These are phyloP conservation scores for Philypnodon macrostomus DNA, from an alignment of 2,797 vertebrate species.

Conservation along the genomic window DNA sequence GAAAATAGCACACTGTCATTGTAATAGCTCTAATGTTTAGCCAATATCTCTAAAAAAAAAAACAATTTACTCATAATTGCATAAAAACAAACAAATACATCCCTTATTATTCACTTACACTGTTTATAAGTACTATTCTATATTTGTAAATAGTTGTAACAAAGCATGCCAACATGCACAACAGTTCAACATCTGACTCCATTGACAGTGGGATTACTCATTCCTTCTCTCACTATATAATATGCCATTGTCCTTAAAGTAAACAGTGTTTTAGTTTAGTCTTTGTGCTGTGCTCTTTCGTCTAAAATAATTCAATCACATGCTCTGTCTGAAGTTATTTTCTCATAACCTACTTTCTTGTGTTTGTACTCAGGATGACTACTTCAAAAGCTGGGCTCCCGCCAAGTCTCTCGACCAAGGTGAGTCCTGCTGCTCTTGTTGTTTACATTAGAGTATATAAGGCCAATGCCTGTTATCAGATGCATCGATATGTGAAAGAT, in stretches of 20 bases:
- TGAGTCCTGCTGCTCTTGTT: conserved; percentile 63
- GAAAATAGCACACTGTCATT: too few species aligned
- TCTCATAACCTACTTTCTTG: conserved; percentile 37
- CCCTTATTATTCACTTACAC: too few species aligned
- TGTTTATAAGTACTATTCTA: too few species aligned
- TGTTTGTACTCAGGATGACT: conserved; percentile 84
- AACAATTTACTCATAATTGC: neutral
- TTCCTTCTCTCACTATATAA: neutral
- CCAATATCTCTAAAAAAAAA: neutral
- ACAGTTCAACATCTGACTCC: too few species aligned
- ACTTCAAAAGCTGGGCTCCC: conserved; percentile 93
- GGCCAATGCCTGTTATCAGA: neutral
- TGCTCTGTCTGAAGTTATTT: conserved; percentile 20
- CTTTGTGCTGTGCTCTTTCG: conserved; percentile 14
- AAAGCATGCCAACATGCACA: too few species aligned
- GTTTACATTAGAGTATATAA: conserved; percentile 10
- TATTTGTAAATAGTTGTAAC: too few species aligned
- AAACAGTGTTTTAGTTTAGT: conserved; percentile 11
- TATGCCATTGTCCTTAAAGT: neutral
- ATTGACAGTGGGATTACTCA: too few species aligned
- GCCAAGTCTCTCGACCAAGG: conserved; percentile 90
- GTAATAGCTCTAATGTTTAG: neutral
- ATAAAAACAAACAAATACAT: too few species aligned
- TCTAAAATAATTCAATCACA: conserved; percentile 42
- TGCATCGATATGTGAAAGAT: neutral